These are phyloP conservation scores for Sussaba pulchella DNA, from an alignment of 2,888 invertebrate genomes.

Conservation along the genomic window DNA sequence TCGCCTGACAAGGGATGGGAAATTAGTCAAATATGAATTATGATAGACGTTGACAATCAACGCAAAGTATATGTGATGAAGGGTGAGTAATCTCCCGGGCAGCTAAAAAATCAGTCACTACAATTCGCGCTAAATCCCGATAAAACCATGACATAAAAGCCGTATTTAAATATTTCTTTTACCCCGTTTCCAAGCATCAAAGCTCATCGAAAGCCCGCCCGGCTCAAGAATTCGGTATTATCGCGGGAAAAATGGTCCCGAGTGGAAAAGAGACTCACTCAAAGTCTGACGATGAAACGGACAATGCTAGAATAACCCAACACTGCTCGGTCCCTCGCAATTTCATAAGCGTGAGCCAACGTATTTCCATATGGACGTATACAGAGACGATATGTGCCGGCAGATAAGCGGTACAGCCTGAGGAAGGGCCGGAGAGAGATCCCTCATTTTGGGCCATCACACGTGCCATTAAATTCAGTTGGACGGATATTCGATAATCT, in stretches of 20 bases:
- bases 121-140: no score
- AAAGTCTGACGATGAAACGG: background rate
- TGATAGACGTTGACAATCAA: no score
- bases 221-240: background rate
- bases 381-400: background rate
- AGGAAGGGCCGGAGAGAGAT: conserved; percentile 44
- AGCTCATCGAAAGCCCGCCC: background rate
- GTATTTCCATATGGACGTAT: background rate
- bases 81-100: no score
- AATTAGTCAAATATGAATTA: no score
- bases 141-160: background rate
- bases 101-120: no score
- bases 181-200: background rate
- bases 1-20: no score
- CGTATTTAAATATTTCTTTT: no score
- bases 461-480: conserved; percentile 72
- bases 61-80: no score
- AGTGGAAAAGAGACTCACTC: background rate
- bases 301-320: background rate
- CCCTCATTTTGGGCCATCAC: conserved; percentile 71
- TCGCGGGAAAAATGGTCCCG: background rate
- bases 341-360: no score
- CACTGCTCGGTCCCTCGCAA: no score
- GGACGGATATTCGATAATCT: conserved; percentile 71
- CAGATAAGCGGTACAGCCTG: background rate